These are phyloP conservation scores for Halocynthia roretzi DNA, from an alignment of 23 tunicate species.

Conservation along the genomic window DNA sequence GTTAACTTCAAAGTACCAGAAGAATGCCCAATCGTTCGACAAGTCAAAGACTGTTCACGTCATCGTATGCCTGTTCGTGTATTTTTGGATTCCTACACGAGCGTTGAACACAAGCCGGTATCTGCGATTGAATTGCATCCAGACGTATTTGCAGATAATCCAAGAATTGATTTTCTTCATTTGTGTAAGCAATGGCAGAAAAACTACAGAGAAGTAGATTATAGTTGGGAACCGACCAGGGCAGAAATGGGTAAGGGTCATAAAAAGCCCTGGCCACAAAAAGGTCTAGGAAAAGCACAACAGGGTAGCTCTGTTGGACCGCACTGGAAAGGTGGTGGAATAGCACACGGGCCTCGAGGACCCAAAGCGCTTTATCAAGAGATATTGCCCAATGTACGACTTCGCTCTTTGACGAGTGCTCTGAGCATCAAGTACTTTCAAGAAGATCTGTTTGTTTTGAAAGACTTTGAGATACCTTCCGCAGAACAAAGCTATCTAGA, in stretches of 20 bases:
- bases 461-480: constrained; percentile 21
- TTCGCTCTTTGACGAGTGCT: constrained; percentile 47
- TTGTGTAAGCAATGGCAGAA: constrained; percentile 76
- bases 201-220: constrained; percentile 66
- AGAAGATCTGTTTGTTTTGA: constrained; percentile 43
- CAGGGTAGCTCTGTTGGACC: constrained; percentile 68
- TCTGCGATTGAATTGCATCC: constrained; percentile 59
- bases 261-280: constrained; percentile 86
- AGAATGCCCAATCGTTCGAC: constrained; percentile 10
- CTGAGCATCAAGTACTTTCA: constrained; percentile 58
- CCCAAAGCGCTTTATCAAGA: constrained; percentile 60
- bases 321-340: constrained; percentile 81
- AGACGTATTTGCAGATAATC: constrained; percentile 52
- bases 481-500: constrained; percentile 8
- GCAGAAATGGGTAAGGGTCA: constrained; percentile 78
- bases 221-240: constrained; percentile 63
- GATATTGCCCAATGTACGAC: constrained; percentile 12
- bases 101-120: not conserved
- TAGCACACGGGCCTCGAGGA: constrained; percentile 83
- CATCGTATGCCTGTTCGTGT: constrained; percentile 19
- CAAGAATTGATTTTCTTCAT: constrained; percentile 72
- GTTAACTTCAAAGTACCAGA: not conserved
- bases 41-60: constrained; percentile 1
- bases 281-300: constrained; percentile 61
- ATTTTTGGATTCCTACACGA: constrained; percentile 35